Percentiles rank a stretch among this genome's conserved stretches.
phyloP scores from a whole-genome alignment of 2,888 invertebrate species.

The Meghimatium bilineatum region DNA sequence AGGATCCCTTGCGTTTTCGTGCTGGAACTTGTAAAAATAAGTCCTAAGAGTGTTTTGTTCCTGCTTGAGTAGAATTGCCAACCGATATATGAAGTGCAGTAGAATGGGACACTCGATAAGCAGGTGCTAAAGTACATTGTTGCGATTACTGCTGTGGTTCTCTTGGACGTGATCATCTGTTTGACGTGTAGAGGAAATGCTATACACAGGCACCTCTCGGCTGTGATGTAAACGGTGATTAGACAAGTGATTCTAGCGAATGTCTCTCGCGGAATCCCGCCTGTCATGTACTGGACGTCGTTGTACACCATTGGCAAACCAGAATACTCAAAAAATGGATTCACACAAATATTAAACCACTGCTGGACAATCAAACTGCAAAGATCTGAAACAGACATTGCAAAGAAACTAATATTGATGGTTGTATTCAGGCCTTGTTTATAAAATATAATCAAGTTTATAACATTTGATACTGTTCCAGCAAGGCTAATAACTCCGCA shows the following conservation, averaged over 20 bases:
- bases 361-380: conserved; percentile 2
- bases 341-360: conserved; percentile 14
- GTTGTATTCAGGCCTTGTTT: conserved; percentile 9
- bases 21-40: background rate
- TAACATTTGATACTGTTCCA: background rate
- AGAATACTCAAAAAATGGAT: background rate
- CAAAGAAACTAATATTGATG: conserved; percentile 20
- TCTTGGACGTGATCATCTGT: conserved; percentile 7
- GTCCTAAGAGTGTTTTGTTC: conserved; percentile 4
- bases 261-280: background rate
- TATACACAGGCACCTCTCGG: conserved; percentile 9
- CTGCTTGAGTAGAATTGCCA: background rate
- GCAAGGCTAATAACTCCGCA: background rate
- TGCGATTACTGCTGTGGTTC: background rate
- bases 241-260: conserved; percentile 21
- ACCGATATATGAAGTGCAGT: background rate
- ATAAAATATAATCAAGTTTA: conserved; percentile 13
- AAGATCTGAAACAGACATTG: conserved; percentile 1
- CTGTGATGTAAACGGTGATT: conserved; percentile 13
- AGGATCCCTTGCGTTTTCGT: background rate
- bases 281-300: conserved; percentile 1
- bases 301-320: background rate
- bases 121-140: background rate
- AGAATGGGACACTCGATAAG: background rate
- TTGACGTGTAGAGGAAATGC: conserved; percentile 12